phyloP scores from a whole-genome alignment of 2,797 vertebrate species.

The Ctenopoma kingsleyae region DNA sequence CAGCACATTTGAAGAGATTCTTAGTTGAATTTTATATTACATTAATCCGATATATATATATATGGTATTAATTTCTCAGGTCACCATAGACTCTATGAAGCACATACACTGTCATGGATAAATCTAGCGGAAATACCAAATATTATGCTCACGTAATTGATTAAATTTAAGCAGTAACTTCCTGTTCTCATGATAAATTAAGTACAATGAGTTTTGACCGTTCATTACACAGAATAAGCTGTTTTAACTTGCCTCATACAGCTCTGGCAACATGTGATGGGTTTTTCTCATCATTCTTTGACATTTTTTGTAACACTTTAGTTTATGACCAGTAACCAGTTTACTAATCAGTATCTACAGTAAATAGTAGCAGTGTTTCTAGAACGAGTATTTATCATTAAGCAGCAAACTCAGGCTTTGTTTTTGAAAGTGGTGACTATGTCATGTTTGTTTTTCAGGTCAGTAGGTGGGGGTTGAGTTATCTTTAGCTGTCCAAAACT shows the following conservation, averaged over 20 bases:
- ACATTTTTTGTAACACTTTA: background rate
- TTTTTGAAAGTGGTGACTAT: background rate
- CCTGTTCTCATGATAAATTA: no score
- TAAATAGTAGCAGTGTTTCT: background rate
- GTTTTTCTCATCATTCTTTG: background rate
- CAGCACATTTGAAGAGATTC: no score
- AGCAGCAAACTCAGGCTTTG: background rate
- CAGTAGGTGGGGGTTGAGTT: background rate
- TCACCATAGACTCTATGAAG: background rate
- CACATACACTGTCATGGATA: background rate
- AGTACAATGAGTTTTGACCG: no score
- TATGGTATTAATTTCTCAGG: background rate
- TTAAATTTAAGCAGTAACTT: no score
- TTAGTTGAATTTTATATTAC: no score
- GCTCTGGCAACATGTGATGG: no score
- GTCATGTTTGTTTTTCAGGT: constrained; percentile 16
- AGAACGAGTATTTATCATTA: background rate
- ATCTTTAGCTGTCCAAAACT: background rate
- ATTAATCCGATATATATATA: no score
- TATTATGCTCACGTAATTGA: no score
- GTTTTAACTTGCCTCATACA: background rate
- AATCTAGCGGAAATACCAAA: no score
- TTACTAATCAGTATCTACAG: background rate
- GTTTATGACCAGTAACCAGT: background rate
- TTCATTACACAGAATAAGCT: background rate